Base-by-base conservation (phyloP, 2,888 invertebrate species). In the Tetanocera ferruginea region DNA sequence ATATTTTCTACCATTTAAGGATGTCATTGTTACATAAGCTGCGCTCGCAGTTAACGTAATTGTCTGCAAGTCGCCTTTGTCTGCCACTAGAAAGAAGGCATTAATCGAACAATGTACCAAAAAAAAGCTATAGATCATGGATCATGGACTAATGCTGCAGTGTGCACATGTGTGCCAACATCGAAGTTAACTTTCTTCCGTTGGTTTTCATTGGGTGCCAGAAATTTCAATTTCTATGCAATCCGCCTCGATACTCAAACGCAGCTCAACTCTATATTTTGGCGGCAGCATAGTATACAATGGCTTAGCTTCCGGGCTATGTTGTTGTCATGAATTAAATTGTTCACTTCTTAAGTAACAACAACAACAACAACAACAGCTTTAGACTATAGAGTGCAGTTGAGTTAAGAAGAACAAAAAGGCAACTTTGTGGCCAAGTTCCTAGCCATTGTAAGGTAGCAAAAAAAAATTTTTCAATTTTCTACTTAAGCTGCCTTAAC, bases 21-120 rank as follows among this genome's bases (percentile, higher is more conserved):
- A 69, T 69, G 51, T 69, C 69, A 69, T 69, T 69, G 69, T 69
- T 69, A 51, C 51, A 23, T 69, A 69, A 69, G 69, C 28, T 23
- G 25, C 51, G 49, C 49, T 23, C 69, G 51, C 69, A 69, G 51
- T 69, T 69, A 51, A 51, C 49, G 51, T 69, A 69, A 69, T 69
- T 69, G 69, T 69, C 69, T 69, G 69, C 8, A 51, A 51, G 25
- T 69, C 23, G 69, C 69, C 69, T 51, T 69, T 69, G 69, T 69
- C 51, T 51, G 51, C 11, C 51, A 28, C 31, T 19, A 9, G 31
- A 9, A 34, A 14, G 37, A 23, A 37, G 23, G 37, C 67, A 67
- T 37, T 67, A 67, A 67, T 34, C 23, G 37, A 14, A 67, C n/a
- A 11, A 67, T 19, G 37, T 37, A 43, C 67, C 19, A 67, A 17